phyloP scores from a whole-genome alignment of 2,797 vertebrate genomes.

The Hypotaenidia philippensis region DNA sequence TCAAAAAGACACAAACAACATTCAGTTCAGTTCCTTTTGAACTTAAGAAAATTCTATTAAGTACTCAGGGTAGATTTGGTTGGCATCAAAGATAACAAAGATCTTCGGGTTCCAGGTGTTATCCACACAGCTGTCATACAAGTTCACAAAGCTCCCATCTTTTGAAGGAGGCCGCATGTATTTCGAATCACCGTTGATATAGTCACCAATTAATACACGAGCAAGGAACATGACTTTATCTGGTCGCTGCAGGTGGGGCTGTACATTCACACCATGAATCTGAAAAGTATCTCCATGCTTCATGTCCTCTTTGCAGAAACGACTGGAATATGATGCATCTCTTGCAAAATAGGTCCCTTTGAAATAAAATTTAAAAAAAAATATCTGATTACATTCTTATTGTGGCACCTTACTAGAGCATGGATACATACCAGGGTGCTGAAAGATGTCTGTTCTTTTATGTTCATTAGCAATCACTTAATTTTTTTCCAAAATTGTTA shows the following conservation, averaged over 20 bases:
- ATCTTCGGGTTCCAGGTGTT: conserved; percentile 94
- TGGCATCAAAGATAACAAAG: conserved; percentile 97
- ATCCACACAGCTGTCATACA: conserved; percentile 97
- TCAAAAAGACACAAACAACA: conserved; percentile 29
- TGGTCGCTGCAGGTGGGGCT: conserved; percentile 85
- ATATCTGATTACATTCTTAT: background rate
- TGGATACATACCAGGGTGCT: background rate
- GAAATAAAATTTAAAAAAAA: background rate
- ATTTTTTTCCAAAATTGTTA: background rate
- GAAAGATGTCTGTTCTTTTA: background rate
- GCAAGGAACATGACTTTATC: conserved; percentile 96
- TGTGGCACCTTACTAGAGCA: background rate
- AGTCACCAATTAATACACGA: conserved; percentile 93
- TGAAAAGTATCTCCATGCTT: conserved; percentile 91
- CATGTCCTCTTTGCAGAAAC: conserved; percentile 92
- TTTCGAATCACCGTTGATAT: conserved; percentile 89
- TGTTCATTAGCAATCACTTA: background rate
- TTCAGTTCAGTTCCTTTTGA: background rate
- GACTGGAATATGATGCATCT: conserved; percentile 94
- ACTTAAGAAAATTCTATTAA: conserved; percentile 93
- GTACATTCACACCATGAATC: conserved; percentile 88
- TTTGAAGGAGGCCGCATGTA: conserved; percentile 95
- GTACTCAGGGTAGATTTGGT: conserved; percentile 98
- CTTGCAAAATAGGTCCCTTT: conserved; percentile 96
- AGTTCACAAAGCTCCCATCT: conserved; percentile 93